A percentile compares a stretch with the other conserved stretches of the same genome.
phyloP scores from a whole-genome alignment of 1,140 invertebrate species.

The Samia ricini region DNA sequence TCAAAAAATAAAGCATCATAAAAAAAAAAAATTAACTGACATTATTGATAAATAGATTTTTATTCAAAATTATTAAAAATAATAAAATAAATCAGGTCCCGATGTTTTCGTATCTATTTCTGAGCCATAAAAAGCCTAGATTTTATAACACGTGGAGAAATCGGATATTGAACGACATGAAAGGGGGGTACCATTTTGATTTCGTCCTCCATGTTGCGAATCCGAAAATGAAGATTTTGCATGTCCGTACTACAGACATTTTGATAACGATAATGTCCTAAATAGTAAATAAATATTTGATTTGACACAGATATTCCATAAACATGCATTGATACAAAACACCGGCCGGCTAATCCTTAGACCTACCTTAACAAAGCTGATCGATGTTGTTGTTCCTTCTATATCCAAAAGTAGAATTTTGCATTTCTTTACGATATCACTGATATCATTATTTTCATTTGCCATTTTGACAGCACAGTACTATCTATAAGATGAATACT shows the following conservation, averaged over 20 bases:
- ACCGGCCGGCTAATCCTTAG: constrained; percentile 71
- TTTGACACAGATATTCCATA: constrained; percentile 22
- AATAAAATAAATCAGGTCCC: not conserved
- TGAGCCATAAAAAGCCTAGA: not conserved
- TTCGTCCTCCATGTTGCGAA: constrained; percentile 75
- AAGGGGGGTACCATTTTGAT: constrained; percentile 73
- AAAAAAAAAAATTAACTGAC: too few relatives aligned
- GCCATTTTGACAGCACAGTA: constrained; percentile 55
- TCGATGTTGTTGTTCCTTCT: constrained; percentile 76
- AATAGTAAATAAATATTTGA: not conserved
- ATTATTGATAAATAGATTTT: too few relatives aligned
- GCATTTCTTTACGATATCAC: constrained; percentile 69
- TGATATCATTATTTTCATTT: constrained; percentile 62
- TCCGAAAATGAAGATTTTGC: constrained; percentile 65
- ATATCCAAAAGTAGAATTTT: constrained; percentile 73
- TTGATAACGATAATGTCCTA: not conserved
- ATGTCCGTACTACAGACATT: constrained; percentile 16
- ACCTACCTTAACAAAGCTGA: constrained; percentile 77
- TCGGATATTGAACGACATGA: constrained; percentile 38
- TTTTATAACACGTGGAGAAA: constrained; percentile 20
- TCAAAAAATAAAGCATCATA: not conserved
- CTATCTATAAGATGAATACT: constrained; percentile 50
- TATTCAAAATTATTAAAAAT: not conserved
- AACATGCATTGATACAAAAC: constrained; percentile 64
- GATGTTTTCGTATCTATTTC: not conserved